phyloP scores from a whole-genome alignment of 2,113 vertebrate species.

The Dromas ardeola region DNA sequence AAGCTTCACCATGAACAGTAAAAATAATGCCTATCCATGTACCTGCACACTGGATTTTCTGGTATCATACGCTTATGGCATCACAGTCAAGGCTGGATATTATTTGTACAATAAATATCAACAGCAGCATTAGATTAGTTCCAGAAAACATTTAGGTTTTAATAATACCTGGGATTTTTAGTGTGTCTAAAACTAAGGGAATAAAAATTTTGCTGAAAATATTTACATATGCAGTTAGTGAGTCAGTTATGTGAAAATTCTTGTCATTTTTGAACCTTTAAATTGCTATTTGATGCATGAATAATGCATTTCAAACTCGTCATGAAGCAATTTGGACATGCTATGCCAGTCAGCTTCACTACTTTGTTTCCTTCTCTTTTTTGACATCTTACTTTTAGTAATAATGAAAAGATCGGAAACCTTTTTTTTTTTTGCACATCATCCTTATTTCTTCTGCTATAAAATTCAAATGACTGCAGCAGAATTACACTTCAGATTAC shows the following conservation, averaged over 20 bases:
- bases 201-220: not conserved
- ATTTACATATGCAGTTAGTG: not conserved
- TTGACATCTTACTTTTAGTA: not conserved
- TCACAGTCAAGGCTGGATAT: not conserved
- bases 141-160: not conserved
- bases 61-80: not conserved
- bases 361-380: not conserved
- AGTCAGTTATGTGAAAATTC: not conserved
- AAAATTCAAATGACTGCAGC: not conserved
- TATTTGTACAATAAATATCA: not conserved
- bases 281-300: not conserved
- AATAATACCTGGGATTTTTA: not conserved
- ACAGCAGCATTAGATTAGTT: not conserved
- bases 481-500: not conserved
- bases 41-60: not conserved
- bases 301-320: not conserved
- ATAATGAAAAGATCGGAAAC: not conserved
- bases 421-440: not conserved
- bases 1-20: not conserved
- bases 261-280: not conserved
- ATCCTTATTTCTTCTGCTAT: not conserved
- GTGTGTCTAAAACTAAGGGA: not conserved
- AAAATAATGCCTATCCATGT: not conserved
- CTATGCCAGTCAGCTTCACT: not conserved
- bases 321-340: not conserved